Evolutionary conservation across 2,113 vertebrate species (phyloP).

Genomic region (Dendropsophus ebraccatus): DNA sequence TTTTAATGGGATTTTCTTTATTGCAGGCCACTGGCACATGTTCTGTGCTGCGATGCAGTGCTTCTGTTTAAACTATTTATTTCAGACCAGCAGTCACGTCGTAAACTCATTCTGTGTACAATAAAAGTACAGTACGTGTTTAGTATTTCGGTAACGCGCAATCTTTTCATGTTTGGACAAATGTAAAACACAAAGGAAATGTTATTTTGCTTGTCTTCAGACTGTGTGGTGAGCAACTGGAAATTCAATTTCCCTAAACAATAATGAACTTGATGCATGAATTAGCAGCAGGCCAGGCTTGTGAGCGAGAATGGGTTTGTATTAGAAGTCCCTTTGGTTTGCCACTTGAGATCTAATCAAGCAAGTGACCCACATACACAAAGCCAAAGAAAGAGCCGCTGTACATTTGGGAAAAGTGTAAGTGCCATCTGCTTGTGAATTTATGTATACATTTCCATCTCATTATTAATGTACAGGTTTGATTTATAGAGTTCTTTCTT

Average conservation of each 20-base stretch:
- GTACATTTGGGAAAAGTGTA: slow-evolving; percentile 67
- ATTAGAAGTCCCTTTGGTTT: slow-evolving; percentile 61
- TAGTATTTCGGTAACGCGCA: slow-evolving; percentile 5
- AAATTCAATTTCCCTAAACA: slow-evolving; percentile 48
- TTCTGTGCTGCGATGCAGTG: slow-evolving; percentile 9
- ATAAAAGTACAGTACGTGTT: slow-evolving; percentile 41
- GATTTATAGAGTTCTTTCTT: slow-evolving; percentile 47
- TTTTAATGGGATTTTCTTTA: slow-evolving; percentile 59
- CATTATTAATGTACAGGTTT: slow-evolving; percentile 67
- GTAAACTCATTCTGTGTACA: slow-evolving; percentile 44
- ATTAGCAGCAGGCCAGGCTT: slow-evolving; percentile 50
- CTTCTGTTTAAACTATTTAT: slow-evolving; percentile 40
- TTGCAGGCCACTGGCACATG: slow-evolving; percentile 49
- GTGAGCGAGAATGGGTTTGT: slow-evolving; percentile 30
- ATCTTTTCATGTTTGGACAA: slow-evolving; percentile 15
- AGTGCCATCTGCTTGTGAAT: slow-evolving; percentile 70
- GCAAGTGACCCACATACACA: slow-evolving; percentile 72
- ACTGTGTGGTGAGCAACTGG: slow-evolving; percentile 37
- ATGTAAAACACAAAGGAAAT: slow-evolving; percentile 20
- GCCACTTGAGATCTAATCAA: slow-evolving; percentile 70
- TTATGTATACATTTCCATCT: slow-evolving; percentile 63
- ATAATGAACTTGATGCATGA: slow-evolving; percentile 56
- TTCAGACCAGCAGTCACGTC: slow-evolving; percentile 33
- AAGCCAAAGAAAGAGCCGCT: slow-evolving; percentile 65
- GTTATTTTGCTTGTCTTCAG: slow-evolving; percentile 31